Percentiles rank a stretch among this genome's conserved stretches.
Evolutionary conservation across 2,113 vertebrate genomes (phyloP).

Genomic region (Poeciliopsis retropinna): DNA sequence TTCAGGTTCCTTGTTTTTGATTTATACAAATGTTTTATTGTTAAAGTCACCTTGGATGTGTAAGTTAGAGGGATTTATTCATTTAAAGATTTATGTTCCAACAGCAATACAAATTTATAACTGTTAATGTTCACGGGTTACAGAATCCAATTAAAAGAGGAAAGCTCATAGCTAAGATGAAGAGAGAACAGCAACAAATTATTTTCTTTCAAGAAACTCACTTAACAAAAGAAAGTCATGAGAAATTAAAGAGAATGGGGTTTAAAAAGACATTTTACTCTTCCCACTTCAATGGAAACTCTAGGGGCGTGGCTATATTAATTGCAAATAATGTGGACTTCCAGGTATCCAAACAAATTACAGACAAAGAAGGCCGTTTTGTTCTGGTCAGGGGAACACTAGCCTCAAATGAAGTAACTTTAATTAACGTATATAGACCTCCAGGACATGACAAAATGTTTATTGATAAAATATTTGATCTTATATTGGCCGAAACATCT

Average conservation of each 20-base stretch:
- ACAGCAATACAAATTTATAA: not conserved
- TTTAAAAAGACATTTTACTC: too few species aligned
- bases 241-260: not conserved
- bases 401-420: not conserved
- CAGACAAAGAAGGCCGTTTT: too few species aligned
- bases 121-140: not conserved
- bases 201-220: constrained; percentile 16
- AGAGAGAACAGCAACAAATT: not conserved
- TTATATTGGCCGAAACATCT: too few species aligned
- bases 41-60: too few species aligned
- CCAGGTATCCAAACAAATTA: too few species aligned
- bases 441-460: too few species aligned
- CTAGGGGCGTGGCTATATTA: too few species aligned
- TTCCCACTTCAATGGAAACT: too few species aligned
- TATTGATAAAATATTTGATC: too few species aligned
- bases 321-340: too few species aligned
- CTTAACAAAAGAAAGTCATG: not conserved
- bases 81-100: not conserved
- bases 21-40: too few species aligned
- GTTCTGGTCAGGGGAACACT: not conserved
- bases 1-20: not conserved
- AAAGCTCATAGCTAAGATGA: not conserved
- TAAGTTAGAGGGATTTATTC: too few species aligned
- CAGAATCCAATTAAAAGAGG: constrained; percentile 3
- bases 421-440: not conserved